A percentile compares a stretch with the other conserved stretches of the same genome.
These are phyloP conservation scores for Drosophila cyrtoloma DNA, from an alignment of 2,888 invertebrate species.

Conservation along the genomic window DNA sequence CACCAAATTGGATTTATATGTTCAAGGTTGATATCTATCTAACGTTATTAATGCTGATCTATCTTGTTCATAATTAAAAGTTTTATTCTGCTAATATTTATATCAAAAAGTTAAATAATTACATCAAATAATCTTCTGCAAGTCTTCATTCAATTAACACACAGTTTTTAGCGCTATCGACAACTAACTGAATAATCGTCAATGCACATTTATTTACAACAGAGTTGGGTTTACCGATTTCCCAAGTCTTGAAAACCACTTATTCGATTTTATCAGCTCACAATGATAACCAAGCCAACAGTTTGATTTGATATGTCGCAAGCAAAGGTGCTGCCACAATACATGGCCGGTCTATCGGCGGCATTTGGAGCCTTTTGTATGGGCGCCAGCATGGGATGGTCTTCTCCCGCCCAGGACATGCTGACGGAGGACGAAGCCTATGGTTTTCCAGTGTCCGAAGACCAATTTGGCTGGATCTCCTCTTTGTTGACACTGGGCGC, in stretches of 20 bases:
- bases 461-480: conserved; percentile 89
- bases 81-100: neutral
- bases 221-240: neutral
- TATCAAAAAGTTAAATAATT: neutral
- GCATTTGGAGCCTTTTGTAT: conserved; percentile 75
- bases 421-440: conserved; percentile 65
- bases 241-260: neutral
- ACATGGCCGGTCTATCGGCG: conserved; percentile 69
- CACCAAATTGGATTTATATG: neutral
- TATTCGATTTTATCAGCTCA: neutral
- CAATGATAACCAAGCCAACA: conserved; percentile 33
- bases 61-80: neutral
- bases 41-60: neutral
- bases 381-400: conserved; percentile 73
- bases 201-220: neutral
- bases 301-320: conserved; percentile 52
- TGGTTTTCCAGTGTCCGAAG: conserved; percentile 86
- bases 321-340: conserved; percentile 62
- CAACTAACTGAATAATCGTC: neutral
- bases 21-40: neutral
- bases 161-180: neutral
- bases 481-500: conserved; percentile 90
- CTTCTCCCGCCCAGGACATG: conserved; percentile 64
- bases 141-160: neutral
- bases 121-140: neutral